Conservation (phyloP, 2,888 invertebrate species). For the Thysanoteuthis rhombus region DNA sequence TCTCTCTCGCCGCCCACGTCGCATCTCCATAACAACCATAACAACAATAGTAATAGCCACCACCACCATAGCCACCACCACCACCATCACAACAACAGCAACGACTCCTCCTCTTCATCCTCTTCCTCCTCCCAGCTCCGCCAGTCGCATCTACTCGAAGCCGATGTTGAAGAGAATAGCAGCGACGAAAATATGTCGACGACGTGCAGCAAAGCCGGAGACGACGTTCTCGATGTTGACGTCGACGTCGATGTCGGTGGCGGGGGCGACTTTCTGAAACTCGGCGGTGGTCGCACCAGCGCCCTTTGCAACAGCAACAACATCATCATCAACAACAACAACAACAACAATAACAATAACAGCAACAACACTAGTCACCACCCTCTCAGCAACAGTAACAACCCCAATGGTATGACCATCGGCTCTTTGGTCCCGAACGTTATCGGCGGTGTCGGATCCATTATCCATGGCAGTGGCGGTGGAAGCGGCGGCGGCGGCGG, state of each 20-base stretch:
- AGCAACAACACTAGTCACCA: constrained; percentile 33
- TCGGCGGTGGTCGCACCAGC: background rate
- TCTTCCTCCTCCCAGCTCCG: background rate
- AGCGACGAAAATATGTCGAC: constrained; percentile 19
- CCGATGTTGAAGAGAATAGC: background rate
- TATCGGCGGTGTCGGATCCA: background rate
- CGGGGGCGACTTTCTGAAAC: constrained; percentile 15
- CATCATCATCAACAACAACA: constrained; percentile 33
- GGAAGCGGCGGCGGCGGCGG: constrained; percentile 33
- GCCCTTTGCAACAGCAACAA: constrained; percentile 26
- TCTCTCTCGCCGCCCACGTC: background rate
- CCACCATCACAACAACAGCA: background rate
- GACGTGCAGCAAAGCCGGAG: constrained; percentile 25
- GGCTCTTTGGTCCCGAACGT: background rate
- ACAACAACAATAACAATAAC: constrained; percentile 40
- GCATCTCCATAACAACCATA: background rate
- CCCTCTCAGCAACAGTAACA: background rate
- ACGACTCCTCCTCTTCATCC: constrained; percentile 14
- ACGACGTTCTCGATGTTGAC: constrained; percentile 37
- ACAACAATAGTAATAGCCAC: background rate
- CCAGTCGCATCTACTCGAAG: constrained; percentile 1
- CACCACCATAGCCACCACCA: background rate
- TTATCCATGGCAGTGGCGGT: constrained; percentile 37
- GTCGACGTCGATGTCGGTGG: constrained; percentile 34
- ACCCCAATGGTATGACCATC: background rate